Base-by-base conservation (phyloP, 2,888 invertebrate genomes). In the Liopterus haemorrhoidalis region DNA sequence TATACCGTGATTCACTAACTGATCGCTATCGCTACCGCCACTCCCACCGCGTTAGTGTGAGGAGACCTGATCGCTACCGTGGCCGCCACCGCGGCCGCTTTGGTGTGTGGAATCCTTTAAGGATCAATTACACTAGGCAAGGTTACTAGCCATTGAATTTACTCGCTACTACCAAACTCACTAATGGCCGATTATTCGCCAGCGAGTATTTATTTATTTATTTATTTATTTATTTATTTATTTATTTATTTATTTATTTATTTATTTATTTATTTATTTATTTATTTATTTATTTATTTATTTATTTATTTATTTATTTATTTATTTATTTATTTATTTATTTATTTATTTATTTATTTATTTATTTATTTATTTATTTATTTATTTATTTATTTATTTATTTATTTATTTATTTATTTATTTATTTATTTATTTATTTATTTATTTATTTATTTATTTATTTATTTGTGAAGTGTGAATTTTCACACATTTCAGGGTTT, bases 331-430 rank as follows among this genome's bases (percentile, higher is more conserved):
- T 12, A 32, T 32, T 16, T 32, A 32, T 32, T 16, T 32, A 32
- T 32, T 16, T 15, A 5, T 22, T 24, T 16, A 24, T 38, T 25
- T 25, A 15, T 38, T 16, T 14, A 16, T 38, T n/a, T 12, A 38
- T 18, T 16, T 38, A 27, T 38, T 16, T 27, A 14, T 38, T 16
- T 38, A 21, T 39, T 24, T 36, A 44, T 46, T 15, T 44, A 44
- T 25, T n/a, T 46, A 35, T 21, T 20, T 33, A 46, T 44, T 11
- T 30, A 44, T 44, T 19, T 46, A 46, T 21, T 9, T 20, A 31
- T 22, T 22, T 33, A 44, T 45, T 15, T 43, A 46, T 21, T 20
- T 44, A 44, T 31, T 12, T n/a, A 9, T 8, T 18, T 11, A 11
- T 1, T 42, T 28, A n/a, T 39, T 16, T 41, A 12, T 19, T 20